A percentile compares a stretch with the other conserved stretches of the same genome.
Evolutionary conservation across 2,888 invertebrate species (phyloP).

Genomic region (Argynnis bischoffii): DNA sequence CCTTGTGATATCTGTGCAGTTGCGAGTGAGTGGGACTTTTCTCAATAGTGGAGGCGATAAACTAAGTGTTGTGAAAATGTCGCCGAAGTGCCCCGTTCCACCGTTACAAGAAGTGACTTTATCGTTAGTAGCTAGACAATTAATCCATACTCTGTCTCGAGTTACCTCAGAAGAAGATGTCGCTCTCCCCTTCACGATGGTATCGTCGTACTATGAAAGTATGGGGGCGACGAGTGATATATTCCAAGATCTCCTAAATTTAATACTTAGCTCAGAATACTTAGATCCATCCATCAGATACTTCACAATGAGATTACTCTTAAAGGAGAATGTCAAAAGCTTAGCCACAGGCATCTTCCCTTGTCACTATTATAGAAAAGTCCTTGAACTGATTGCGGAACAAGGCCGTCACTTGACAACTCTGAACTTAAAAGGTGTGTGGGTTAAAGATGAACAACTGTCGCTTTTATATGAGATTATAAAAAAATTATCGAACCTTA

Average conservation of each 20-base stretch:
- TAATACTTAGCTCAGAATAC: slow-evolving; percentile 85
- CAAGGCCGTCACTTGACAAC: slow-evolving; percentile 85
- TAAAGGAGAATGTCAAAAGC: slow-evolving; percentile 85
- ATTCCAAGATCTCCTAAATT: slow-evolving; percentile 85
- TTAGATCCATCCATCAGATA: slow-evolving; percentile 86
- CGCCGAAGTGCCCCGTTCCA: slow-evolving; percentile 84
- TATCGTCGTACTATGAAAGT: slow-evolving; percentile 82
- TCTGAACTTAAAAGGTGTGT: slow-evolving; percentile 87
- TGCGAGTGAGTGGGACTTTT: slow-evolving; percentile 38
- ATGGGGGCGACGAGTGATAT: slow-evolving; percentile 86
- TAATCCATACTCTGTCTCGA: slow-evolving; percentile 84
- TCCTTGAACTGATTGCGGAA: slow-evolving; percentile 84
- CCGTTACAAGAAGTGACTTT: slow-evolving; percentile 83
- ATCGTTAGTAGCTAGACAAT: slow-evolving; percentile 83
- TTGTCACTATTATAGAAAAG: slow-evolving; percentile 86
- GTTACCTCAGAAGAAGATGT: slow-evolving; percentile 83
- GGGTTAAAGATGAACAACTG: slow-evolving; percentile 87
- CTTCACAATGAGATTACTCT: slow-evolving; percentile 84
- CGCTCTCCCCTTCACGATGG: slow-evolving; percentile 81
- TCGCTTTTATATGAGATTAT: slow-evolving; percentile 83
- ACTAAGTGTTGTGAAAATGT: slow-evolving; percentile 72
- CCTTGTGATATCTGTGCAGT: slow-evolving; percentile 53
- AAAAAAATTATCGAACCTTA: slow-evolving; percentile 82
- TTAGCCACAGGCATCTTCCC: slow-evolving; percentile 87
- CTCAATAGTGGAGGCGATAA: slow-evolving; percentile 54